Conservation (phyloP, 2,113 vertebrate genomes). For the Chaenocephalus aceratus region DNA sequence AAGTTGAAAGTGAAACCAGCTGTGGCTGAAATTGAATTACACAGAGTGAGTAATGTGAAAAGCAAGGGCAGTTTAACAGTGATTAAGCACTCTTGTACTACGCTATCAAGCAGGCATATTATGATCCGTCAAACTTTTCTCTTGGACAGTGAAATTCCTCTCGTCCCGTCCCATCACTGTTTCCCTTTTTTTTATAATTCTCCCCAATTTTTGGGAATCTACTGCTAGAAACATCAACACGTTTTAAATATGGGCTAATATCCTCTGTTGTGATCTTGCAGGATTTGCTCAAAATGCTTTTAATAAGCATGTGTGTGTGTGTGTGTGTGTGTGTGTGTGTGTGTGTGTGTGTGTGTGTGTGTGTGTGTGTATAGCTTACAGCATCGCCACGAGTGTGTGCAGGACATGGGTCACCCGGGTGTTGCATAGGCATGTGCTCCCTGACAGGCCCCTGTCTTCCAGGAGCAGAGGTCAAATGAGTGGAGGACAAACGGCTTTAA, state of each 20-base stretch:
- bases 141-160: constrained; percentile 2
- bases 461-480: constrained; percentile 76
- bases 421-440: constrained; percentile 77
- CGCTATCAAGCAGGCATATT: constrained; percentile 24
- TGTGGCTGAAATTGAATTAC: constrained; percentile 84
- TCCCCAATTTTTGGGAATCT: neutral
- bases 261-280: neutral
- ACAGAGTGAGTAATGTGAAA: constrained; percentile 79
- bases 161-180: neutral
- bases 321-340: neutral
- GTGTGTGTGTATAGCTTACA: constrained; percentile 29
- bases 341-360: neutral
- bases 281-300: neutral
- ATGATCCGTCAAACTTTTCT: constrained; percentile 13
- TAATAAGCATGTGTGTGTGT: neutral
- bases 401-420: constrained; percentile 76
- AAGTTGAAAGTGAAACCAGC: constrained; percentile 85
- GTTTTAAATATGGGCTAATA: neutral
- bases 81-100: constrained; percentile 69
- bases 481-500: constrained; percentile 74
- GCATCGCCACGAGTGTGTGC: constrained; percentile 23
- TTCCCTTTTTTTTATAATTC: neutral
- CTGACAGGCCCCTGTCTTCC: constrained; percentile 65
- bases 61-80: constrained; percentile 83
- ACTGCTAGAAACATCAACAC: neutral